Evolutionary conservation across 2,888 invertebrate genomes (phyloP), one percentile per base, ranked within the genome.

Genomic region (Pollenia labialis): DNA sequence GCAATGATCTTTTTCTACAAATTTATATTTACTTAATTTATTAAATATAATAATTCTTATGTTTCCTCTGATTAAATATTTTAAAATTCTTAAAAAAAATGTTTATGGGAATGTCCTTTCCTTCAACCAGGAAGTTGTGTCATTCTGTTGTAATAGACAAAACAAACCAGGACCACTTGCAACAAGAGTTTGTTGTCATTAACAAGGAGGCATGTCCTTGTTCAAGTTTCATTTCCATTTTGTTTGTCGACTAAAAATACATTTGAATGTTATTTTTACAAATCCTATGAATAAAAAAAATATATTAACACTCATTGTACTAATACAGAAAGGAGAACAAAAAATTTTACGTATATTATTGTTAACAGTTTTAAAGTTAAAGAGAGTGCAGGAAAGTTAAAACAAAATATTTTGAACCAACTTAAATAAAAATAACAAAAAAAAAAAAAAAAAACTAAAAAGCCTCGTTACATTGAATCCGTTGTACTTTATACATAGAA

Each of bases 261-360:
- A 79, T 79, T 79, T 60, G 62, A 79, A 79, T 71, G 69, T 52
- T 16, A 52, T 71, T 79, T 79, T 69, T 32, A 44, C 42, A 62
- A 62, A 60, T 32, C 9, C 52, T 56, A 23, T 16, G 60, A 7
- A 14, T 54, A 16, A 54, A 58, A 14, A 16, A 75, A 42, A 52
- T 50, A 68, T 42, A 54, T 46, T 46, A 46, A 66, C 14, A 64
- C 64, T 54, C 42, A 1, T 62, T 52, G 40, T 40, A 62, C 9
- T 42, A 42, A 40, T 14, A 3, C 1, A 32, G 8, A n/a, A 32
- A 12, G 42, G 12, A 52, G 7, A 23, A 42, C 44, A 56, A 66
- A 44, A 42, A 42, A 14, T 54, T 11, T 48, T 64, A 44, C 64
- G 44, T 52, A 18, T 8, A 50, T 42, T 50, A 69, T 79, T 69